Evolutionary conservation across 2,888 invertebrate genomes (phyloP).

Genomic region (Hemicrepidius hirtus): DNA sequence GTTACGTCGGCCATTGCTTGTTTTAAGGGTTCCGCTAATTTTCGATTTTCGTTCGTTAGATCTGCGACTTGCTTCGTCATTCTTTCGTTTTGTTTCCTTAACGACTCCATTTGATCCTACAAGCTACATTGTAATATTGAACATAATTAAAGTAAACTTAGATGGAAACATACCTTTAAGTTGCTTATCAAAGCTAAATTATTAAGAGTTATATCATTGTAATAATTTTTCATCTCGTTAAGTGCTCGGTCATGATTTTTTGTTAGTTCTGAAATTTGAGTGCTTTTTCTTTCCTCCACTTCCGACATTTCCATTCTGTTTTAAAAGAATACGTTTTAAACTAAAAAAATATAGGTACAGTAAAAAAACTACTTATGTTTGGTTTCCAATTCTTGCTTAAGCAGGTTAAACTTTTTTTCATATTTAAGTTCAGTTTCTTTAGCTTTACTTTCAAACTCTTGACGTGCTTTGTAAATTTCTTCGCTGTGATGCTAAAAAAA

Average conservation of each 20-base stretch:
- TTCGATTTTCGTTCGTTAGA: slow-evolving; percentile 83
- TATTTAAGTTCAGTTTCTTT: slow-evolving; percentile 82
- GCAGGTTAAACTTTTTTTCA: slow-evolving; percentile 83
- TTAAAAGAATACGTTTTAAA: slow-evolving; percentile 10
- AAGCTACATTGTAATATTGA: slow-evolving; percentile 30
- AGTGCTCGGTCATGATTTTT: slow-evolving; percentile 90
- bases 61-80: slow-evolving; percentile 81
- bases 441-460: slow-evolving; percentile 80
- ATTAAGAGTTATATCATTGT: slow-evolving; percentile 95
- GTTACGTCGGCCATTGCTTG: slow-evolving; percentile 81
- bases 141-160: neutral
- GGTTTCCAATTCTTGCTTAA: slow-evolving; percentile 82
- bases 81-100: slow-evolving; percentile 86
- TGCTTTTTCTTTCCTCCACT: slow-evolving; percentile 93
- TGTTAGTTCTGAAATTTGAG: slow-evolving; percentile 87
- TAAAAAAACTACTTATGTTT: slow-evolving; percentile 73
- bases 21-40: slow-evolving; percentile 82
- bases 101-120: slow-evolving; percentile 83
- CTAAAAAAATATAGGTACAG: slow-evolving; percentile 3
- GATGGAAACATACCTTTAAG: slow-evolving; percentile 78
- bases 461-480: slow-evolving; percentile 76
- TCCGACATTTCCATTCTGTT: slow-evolving; percentile 87
- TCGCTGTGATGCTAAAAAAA: slow-evolving; percentile 68
- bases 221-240: slow-evolving; percentile 94
- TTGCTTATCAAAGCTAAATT: slow-evolving; percentile 93